A percentile compares a stretch with the other conserved stretches of the same genome.
Conservation (phyloP, 2,113 vertebrate genomes). For the Picathartes gymnocephalus region DNA sequence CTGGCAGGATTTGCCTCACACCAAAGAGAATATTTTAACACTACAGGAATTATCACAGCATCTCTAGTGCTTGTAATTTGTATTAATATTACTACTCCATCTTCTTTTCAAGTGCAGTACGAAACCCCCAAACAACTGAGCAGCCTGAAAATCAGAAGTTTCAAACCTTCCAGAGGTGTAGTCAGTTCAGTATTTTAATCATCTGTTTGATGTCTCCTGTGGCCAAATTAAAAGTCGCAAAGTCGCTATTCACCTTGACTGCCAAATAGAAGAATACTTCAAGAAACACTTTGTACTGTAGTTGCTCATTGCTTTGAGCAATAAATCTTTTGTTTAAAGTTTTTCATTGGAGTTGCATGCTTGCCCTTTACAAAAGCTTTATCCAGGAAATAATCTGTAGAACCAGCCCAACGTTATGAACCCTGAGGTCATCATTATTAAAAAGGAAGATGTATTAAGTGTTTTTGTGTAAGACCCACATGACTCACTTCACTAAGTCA, state of each 20-base stretch:
- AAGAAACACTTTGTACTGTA: not conserved
- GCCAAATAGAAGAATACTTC: not conserved
- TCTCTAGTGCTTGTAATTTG: not conserved
- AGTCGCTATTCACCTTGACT: not conserved
- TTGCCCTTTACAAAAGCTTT: not conserved
- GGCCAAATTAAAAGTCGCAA: not conserved
- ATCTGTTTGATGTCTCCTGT: not conserved
- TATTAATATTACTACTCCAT: not conserved
- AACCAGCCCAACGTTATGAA: not conserved
- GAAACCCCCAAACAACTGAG: not conserved
- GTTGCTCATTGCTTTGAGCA: not conserved
- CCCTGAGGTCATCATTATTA: not conserved
- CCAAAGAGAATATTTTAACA: not conserved
- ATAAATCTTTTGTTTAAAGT: not conserved
- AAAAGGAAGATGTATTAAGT: not conserved
- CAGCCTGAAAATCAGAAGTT: not conserved
- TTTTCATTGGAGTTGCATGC: not conserved
- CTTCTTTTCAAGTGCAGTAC: not conserved
- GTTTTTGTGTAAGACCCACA: not conserved
- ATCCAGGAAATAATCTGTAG: not conserved
- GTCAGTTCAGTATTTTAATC: not conserved
- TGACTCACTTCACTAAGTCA: not conserved
- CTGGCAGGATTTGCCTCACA: not conserved
- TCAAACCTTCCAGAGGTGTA: not conserved
- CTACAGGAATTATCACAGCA: not conserved